Conservation (phyloP, 2,888 invertebrate species). For the Entomobrya multifasciata region DNA sequence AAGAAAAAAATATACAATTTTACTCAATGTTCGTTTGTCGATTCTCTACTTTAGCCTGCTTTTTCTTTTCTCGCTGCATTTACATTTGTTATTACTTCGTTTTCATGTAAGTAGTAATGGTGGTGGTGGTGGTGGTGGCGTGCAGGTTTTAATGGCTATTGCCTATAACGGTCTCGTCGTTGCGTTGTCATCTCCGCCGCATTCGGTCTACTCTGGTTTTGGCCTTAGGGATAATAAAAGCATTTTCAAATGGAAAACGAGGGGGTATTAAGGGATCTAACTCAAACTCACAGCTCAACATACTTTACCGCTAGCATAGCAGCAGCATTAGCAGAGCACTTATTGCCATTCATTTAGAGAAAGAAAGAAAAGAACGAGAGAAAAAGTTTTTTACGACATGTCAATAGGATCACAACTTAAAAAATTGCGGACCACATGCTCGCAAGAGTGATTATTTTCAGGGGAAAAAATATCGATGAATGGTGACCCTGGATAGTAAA, state of each 20-base stretch:
- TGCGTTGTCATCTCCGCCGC: neutral
- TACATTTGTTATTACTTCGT: conserved; percentile 48
- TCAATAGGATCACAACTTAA: conserved; percentile 51
- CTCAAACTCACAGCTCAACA: neutral
- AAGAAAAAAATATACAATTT: neutral
- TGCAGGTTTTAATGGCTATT: conserved; percentile 64
- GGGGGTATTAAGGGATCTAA: conserved; percentile 51
- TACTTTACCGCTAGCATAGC: neutral
- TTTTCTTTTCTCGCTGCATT: no score
- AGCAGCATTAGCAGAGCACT: no score
- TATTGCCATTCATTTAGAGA: conserved; percentile 44
- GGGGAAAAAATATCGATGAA: conserved; percentile 25
- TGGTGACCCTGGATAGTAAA: conserved; percentile 9
- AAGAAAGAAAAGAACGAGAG: neutral
- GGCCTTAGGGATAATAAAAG: conserved; percentile 26
- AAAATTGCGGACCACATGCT: neutral
- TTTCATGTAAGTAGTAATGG: no score
- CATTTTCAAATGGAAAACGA: conserved; percentile 18
- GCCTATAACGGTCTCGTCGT: neutral
- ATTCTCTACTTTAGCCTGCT: neutral
- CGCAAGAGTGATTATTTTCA: neutral
- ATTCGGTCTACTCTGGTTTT: conserved; percentile 43
- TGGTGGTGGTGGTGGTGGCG: conserved; percentile 3
- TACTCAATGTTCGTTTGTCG: conserved; percentile 15
- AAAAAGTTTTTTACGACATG: conserved; percentile 66